These are phyloP conservation scores for Onychomys torridus DNA, from an alignment of 2,797 vertebrate species.

Conservation along the genomic window DNA sequence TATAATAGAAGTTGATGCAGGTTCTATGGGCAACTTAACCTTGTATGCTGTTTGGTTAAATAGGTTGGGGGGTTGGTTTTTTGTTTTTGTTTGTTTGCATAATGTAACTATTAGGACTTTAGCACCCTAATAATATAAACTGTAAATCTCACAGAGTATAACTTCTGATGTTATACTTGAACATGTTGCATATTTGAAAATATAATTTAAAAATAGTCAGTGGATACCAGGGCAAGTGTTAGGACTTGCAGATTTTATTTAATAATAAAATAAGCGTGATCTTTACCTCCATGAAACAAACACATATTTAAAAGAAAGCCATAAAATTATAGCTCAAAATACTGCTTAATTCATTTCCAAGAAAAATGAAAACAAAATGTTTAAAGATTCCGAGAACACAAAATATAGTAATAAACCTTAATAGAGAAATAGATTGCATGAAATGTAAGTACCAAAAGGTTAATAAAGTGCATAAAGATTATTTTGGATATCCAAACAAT, in stretches of 20 bases:
- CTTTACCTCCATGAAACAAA: not conserved
- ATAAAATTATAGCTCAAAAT: conserved; percentile 19
- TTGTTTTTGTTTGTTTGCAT: not conserved
- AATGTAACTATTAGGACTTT: not conserved
- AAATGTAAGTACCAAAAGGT: conserved; percentile 15
- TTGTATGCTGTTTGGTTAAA: not conserved
- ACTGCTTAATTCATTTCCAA: not conserved
- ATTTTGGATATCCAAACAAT: conserved; percentile 55
- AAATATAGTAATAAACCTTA: conserved; percentile 40
- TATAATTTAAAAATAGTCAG: not conserved
- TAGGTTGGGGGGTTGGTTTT: not conserved
- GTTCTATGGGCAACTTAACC: not conserved
- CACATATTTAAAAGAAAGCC: conserved; percentile 15
- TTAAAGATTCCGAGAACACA: conserved; percentile 19
- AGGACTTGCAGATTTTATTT: not conserved
- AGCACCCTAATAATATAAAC: not conserved
- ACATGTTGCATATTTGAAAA: not conserved
- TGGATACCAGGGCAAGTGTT: not conserved
- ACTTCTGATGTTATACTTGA: not conserved
- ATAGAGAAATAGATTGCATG: conserved; percentile 14
- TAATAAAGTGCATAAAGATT: conserved; percentile 42
- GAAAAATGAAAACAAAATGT: conserved; percentile 33
- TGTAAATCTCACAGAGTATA: not conserved
- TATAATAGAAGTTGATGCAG: not conserved
- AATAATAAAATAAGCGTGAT: not conserved